Evolutionary conservation across 2,797 vertebrate genomes (phyloP).

Genomic region (Pseudochirops corinnae): DNA sequence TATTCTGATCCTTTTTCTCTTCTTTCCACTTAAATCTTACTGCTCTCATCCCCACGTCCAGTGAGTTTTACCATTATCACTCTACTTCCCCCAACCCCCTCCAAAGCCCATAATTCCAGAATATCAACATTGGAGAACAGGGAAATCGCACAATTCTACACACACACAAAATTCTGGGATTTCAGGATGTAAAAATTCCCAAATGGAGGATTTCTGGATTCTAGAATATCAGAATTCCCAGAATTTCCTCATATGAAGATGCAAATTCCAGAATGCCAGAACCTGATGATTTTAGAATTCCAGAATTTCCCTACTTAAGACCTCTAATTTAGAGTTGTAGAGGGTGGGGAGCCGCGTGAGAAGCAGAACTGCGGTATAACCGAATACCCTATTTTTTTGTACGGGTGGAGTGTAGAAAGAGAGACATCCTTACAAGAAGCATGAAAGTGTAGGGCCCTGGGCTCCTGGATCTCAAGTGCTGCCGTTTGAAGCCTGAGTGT

Average conservation of each 20-base stretch:
- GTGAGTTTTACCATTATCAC: not conserved
- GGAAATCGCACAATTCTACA: not conserved
- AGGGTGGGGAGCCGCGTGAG: not conserved
- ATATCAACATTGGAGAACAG: not conserved
- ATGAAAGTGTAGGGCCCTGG: not conserved
- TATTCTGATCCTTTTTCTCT: not conserved
- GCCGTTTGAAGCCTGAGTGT: not conserved
- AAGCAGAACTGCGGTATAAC: not conserved
- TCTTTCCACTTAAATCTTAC: not conserved
- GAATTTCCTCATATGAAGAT: not conserved
- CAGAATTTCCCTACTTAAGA: not conserved
- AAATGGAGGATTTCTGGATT: not conserved
- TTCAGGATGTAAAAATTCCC: not conserved
- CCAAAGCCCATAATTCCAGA: not conserved
- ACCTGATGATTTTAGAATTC: slow-evolving; percentile 31
- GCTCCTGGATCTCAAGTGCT: not conserved
- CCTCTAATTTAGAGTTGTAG: not conserved
- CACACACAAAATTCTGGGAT: not conserved
- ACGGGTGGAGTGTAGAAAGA: not conserved
- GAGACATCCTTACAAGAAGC: not conserved
- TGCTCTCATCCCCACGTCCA: not conserved
- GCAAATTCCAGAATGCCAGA: slow-evolving; percentile 1
- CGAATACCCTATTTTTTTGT: not conserved
- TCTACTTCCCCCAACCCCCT: not conserved
- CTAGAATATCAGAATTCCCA: not conserved